Conservation (phyloP, 2,797 vertebrate species). For the Cossypha dichroa region DNA sequence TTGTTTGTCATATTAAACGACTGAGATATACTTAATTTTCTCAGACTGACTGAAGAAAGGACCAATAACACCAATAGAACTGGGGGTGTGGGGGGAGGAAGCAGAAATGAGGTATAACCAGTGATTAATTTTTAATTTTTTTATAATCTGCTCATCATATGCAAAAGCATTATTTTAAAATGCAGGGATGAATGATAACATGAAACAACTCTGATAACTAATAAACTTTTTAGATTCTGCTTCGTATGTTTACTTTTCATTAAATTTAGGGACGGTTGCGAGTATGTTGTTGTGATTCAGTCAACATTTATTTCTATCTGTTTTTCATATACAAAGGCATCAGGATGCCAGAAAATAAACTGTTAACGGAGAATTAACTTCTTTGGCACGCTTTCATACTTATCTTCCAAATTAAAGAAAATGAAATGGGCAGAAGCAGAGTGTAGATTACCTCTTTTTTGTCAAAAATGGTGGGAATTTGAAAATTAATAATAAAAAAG, state of each 20-base stretch:
- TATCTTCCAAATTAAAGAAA: constrained; percentile 86
- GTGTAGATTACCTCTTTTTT: constrained; percentile 85
- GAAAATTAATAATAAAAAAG: constrained; percentile 93
- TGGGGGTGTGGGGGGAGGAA: neutral
- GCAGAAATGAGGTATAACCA: neutral
- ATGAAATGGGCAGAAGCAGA: constrained; percentile 85
- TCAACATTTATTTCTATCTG: constrained; percentile 80
- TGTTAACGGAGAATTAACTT: constrained; percentile 85
- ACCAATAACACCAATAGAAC: neutral
- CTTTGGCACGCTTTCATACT: constrained; percentile 81
- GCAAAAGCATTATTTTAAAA: constrained; percentile 56
- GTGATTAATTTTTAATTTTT: neutral
- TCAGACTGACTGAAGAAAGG: neutral
- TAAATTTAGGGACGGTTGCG: constrained; percentile 65
- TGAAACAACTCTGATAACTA: constrained; percentile 59
- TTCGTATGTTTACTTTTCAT: constrained; percentile 78
- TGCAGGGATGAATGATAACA: neutral
- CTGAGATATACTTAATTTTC: neutral
- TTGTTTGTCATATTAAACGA: constrained; percentile 13
- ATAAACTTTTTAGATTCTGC: constrained; percentile 71
- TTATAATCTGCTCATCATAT: neutral
- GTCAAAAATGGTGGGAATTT: constrained; percentile 88
- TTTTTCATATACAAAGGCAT: constrained; percentile 80
- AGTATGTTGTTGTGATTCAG: constrained; percentile 71
- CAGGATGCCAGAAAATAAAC: constrained; percentile 82